Conservation (phyloP, 1,140 invertebrate genomes). For the Kradibia gibbosae region DNA sequence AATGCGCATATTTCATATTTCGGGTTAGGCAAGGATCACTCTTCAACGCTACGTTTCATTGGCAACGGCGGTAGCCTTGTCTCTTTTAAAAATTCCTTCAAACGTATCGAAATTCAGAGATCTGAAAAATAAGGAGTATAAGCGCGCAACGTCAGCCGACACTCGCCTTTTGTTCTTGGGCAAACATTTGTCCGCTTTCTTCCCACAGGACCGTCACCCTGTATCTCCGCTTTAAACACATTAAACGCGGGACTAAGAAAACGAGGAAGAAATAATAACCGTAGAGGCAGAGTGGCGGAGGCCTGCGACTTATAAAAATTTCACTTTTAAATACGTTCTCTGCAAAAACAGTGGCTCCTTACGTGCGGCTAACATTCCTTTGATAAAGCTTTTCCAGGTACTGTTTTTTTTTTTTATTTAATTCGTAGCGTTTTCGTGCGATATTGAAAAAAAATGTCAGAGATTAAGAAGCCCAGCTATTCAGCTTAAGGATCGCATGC, state of each 20-base stretch:
- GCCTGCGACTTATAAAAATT: not conserved
- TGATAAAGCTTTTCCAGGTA: too few species aligned
- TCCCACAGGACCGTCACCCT: conserved; percentile 48
- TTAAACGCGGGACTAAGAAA: conserved; percentile 42
- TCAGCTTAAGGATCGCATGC: too few species aligned
- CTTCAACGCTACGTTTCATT: conserved; percentile 5
- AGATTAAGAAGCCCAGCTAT: too few species aligned
- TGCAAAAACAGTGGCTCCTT: not conserved
- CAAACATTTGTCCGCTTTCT: conserved; percentile 64
- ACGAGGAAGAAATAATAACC: conserved; percentile 22
- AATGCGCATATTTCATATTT: not conserved
- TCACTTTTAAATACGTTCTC: not conserved
- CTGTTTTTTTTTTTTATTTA: too few species aligned
- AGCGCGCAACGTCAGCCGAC: conserved; percentile 57
- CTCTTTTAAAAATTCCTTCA: conserved; percentile 59
- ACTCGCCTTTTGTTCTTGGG: conserved; percentile 61
- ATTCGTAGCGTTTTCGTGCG: too few species aligned
- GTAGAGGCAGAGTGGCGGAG: not conserved
- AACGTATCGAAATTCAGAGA: conserved; percentile 66
- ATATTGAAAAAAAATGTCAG: too few species aligned
- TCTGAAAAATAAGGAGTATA: conserved; percentile 53
- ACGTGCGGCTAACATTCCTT: too few species aligned
- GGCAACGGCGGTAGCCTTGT: not conserved
- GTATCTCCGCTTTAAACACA: conserved; percentile 38
- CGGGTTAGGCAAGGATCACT: conserved; percentile 19